A percentile compares a stretch with the other conserved stretches of the same genome.
phyloP scores from a whole-genome alignment of 2,797 vertebrate genomes.

The Pipistrellus pygmaeus region DNA sequence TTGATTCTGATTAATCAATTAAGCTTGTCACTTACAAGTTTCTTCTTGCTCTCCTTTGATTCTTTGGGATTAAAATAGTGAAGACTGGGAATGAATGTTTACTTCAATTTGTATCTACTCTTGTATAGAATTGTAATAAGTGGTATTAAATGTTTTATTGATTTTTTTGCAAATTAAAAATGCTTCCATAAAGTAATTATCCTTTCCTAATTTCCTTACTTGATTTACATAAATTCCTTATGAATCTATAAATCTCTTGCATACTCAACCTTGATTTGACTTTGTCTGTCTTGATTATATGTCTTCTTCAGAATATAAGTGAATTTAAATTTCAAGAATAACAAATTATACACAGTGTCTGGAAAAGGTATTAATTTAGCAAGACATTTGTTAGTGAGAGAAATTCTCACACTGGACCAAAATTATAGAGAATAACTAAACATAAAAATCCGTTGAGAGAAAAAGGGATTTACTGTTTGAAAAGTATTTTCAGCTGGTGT shows the following conservation, averaged over 20 bases:
- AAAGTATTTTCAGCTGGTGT: slow-evolving; percentile 76
- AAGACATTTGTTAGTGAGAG: slow-evolving; percentile 47
- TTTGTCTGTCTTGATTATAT: slow-evolving; percentile 31
- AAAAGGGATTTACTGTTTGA: slow-evolving; percentile 58
- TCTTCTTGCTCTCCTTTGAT: background rate
- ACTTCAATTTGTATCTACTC: background rate
- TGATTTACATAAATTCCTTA: background rate
- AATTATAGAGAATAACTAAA: slow-evolving; percentile 56
- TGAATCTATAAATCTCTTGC: background rate
- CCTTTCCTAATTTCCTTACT: background rate
- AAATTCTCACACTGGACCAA: slow-evolving; percentile 61
- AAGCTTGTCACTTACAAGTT: slow-evolving; percentile 51
- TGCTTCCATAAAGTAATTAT: background rate
- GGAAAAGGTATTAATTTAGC: slow-evolving; percentile 73
- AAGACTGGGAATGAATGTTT: background rate
- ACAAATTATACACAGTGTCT: background rate
- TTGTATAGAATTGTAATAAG: background rate
- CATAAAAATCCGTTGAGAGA: slow-evolving; percentile 23
- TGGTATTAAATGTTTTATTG: background rate
- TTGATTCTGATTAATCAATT: slow-evolving; percentile 57
- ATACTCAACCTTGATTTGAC: background rate
- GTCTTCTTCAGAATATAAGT: slow-evolving; percentile 59
- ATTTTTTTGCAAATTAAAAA: background rate
- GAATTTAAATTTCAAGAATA: slow-evolving; percentile 54
- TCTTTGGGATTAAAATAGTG: background rate